Percentiles rank a stretch among this genome's conserved stretches.
phyloP scores from a whole-genome alignment of 2,797 vertebrate species.

The Fratercula arctica region DNA sequence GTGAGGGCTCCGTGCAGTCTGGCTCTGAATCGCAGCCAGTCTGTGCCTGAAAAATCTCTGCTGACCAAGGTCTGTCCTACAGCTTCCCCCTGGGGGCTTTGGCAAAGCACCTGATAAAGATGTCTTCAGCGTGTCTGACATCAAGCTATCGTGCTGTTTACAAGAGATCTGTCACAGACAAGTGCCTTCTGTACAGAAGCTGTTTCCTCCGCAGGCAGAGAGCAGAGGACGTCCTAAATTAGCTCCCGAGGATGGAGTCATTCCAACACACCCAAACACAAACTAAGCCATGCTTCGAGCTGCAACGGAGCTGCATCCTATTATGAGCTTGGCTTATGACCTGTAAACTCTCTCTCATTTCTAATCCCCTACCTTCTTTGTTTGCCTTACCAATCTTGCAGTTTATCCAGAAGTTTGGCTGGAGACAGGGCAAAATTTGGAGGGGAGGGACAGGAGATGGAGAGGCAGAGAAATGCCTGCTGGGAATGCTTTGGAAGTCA shows the following conservation, averaged over 20 bases:
- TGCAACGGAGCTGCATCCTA: not conserved
- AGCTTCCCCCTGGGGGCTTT: constrained; percentile 15
- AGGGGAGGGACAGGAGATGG: not conserved
- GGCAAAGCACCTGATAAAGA: constrained; percentile 57
- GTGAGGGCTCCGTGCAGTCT: not conserved
- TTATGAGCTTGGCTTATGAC: not conserved
- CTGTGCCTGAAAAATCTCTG: constrained; percentile 11
- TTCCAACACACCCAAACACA: constrained; percentile 29
- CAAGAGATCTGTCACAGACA: constrained; percentile 58
- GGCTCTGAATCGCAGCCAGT: not conserved
- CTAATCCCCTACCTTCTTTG: not conserved
- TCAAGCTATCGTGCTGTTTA: constrained; percentile 39
- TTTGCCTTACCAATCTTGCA: not conserved
- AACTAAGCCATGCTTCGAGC: not conserved
- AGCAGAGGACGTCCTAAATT: constrained; percentile 36
- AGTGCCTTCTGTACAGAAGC: constrained; percentile 43
- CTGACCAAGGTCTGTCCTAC: constrained; percentile 36
- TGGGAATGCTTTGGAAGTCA: not conserved
- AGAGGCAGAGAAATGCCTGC: constrained; percentile 12
- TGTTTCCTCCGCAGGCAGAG: constrained; percentile 28
- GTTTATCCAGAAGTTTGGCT: not conserved
- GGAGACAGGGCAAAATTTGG: not conserved
- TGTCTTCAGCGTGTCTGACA: constrained; percentile 14
- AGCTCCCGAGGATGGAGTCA: not conserved
- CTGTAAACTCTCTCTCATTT: not conserved